These are phyloP conservation scores for Sminthurinus signatus DNA, from an alignment of 1,140 invertebrate species.

Conservation along the genomic window DNA sequence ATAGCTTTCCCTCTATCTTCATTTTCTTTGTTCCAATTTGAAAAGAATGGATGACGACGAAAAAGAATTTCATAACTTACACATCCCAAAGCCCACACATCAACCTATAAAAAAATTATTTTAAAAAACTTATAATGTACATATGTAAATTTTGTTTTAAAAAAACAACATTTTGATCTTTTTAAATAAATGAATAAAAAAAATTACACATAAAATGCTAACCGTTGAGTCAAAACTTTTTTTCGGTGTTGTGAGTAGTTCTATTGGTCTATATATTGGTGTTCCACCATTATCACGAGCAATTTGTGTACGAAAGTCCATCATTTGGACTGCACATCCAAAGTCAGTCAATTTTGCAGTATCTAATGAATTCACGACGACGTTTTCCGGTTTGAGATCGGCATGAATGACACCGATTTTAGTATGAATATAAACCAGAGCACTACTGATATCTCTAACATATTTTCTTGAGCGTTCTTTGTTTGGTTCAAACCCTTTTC, in stretches of 20 bases:
- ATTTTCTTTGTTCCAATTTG: not conserved
- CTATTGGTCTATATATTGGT: not conserved
- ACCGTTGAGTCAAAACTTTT: not conserved
- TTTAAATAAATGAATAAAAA: not conserved
- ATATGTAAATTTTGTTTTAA: not conserved
- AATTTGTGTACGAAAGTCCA: not conserved
- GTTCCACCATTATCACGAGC: not conserved
- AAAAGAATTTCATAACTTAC: not conserved
- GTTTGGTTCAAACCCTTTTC: no score
- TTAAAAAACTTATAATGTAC: not conserved
- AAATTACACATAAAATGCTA: not conserved
- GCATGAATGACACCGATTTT: not conserved
- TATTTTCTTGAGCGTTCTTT: no score
- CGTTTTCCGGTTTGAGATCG: not conserved
- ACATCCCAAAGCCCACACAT: not conserved
- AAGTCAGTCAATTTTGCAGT: not conserved
- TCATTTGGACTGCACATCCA: not conserved
- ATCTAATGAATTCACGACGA: not conserved
- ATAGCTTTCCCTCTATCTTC: not conserved
- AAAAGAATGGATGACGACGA: slow-evolving; percentile 1
- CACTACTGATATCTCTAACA: not conserved
- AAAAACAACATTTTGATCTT: no score
- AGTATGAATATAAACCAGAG: not conserved
- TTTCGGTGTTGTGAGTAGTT: not conserved
- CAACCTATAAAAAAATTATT: not conserved